Evolutionary conservation across 2,113 vertebrate genomes (phyloP), one percentile per base, ranked within the genome.

Genomic region (Lota lota): DNA sequence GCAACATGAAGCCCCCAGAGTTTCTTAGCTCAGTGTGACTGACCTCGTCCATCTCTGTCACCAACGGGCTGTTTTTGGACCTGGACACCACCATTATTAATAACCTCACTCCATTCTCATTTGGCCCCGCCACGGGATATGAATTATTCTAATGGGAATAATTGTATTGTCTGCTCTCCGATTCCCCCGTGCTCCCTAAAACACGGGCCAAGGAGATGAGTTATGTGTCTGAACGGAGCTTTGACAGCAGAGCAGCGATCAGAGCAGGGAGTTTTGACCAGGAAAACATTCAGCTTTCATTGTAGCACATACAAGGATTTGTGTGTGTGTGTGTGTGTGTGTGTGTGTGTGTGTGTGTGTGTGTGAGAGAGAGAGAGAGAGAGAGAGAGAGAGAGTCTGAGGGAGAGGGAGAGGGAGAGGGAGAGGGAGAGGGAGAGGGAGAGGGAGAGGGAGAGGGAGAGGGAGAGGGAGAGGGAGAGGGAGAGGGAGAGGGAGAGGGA

Each of bases 31-130:
- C 70, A 70, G 74, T 87, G 66, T 71, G 72, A 78, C 68, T 21
- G 63, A 33, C 70, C 83, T 84, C 75, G 59, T 90, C 80, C 74
- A 78, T 90, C 87, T 85, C 69, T 88, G 89, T 88, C 86, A 87
- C 28, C 1, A 2, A 7, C 64, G 68, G 74, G 79, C 84, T 79
- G 68, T 87, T 89, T 89, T 83, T 87, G 81, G 86, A 82, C 65
- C 81, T 50, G 51, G 78, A 85, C 64, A 74, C 68, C 74, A 65
- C 40, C 71, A 82, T 89, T 84, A 86, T 89, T 89, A 84, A 89
- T 87, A 85, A 87, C 24, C 20, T 67, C 73, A 75, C 86, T 85
- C 79, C 61, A 71, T 86, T 83, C 79, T 83, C 81, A 84, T 88
- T 80, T 83, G 75, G 75, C 33, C 75, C 77, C 1, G 33, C 67